Conservation (phyloP, 2,113 vertebrate species). For the Amazona vittata region DNA sequence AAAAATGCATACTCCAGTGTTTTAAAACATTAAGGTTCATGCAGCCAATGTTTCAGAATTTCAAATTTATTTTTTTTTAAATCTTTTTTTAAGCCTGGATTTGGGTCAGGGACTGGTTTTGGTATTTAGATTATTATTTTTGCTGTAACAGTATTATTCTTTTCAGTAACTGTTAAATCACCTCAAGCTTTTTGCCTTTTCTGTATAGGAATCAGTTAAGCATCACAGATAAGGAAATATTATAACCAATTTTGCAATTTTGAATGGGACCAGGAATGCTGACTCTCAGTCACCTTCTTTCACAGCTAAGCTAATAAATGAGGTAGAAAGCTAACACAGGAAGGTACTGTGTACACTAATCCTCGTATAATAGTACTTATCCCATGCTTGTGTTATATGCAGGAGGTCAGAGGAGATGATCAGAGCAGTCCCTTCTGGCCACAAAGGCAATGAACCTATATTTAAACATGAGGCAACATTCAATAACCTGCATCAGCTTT, state of each 20-base stretch:
- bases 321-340: slow-evolving; percentile 32
- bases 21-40: background rate
- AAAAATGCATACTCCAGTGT: slow-evolving; percentile 8
- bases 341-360: background rate
- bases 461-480: slow-evolving; percentile 32
- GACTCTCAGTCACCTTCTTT: slow-evolving; percentile 37
- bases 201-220: slow-evolving; percentile 21
- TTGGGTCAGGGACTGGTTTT: background rate
- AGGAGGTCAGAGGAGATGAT: slow-evolving; percentile 43
- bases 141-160: slow-evolving; percentile 28
- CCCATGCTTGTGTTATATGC: background rate
- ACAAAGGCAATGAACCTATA: background rate
- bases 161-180: slow-evolving; percentile 26
- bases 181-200: slow-evolving; percentile 4
- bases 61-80: background rate
- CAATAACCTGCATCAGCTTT: slow-evolving; percentile 40
- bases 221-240: slow-evolving; percentile 45
- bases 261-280: background rate
- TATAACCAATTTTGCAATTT: background rate
- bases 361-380: background rate
- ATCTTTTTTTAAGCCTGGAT: slow-evolving; percentile 17
- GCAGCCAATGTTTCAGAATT: slow-evolving; percentile 37
- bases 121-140: slow-evolving; percentile 58
- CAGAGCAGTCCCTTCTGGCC: background rate
- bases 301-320: slow-evolving; percentile 30